A percentile compares a stretch with the other conserved stretches of the same genome.
Conservation (phyloP, 2,888 invertebrate species). For the Drosophila vallismaia region DNA sequence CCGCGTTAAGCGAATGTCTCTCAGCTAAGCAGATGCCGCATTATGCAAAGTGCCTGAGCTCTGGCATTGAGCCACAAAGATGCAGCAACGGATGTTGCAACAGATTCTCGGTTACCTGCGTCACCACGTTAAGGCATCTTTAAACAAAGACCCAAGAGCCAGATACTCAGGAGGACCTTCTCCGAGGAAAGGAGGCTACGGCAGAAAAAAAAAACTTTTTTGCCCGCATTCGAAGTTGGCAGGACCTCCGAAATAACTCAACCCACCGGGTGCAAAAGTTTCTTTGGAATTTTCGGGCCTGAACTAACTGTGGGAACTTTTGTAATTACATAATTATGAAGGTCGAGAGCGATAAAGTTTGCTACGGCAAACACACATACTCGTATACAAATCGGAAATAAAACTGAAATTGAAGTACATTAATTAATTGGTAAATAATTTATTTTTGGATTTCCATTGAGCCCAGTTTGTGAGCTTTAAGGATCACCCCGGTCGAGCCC, state of each 20-base stretch:
- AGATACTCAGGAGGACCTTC: slow-evolving; percentile 11
- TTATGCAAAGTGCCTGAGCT: slow-evolving; percentile 59
- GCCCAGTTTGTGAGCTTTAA: slow-evolving; percentile 14
- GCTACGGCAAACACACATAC: slow-evolving; percentile 12
- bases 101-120: neutral
- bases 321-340: slow-evolving; percentile 77
- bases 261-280: slow-evolving; percentile 40
- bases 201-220: slow-evolving; percentile 27
- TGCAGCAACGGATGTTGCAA: slow-evolving; percentile 36
- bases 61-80: slow-evolving; percentile 18
- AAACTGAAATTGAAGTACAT: slow-evolving; percentile 71
- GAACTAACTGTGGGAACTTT: slow-evolving; percentile 56
- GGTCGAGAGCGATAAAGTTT: slow-evolving; percentile 58
- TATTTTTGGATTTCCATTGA: slow-evolving; percentile 43
- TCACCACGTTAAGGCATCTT: slow-evolving; percentile 11
- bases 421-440: slow-evolving; percentile 77
- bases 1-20: slow-evolving; percentile 71
- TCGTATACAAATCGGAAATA: slow-evolving; percentile 53
- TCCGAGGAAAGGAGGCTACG: neutral
- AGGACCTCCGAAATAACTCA: slow-evolving; percentile 4
- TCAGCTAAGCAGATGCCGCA: slow-evolving; percentile 57
- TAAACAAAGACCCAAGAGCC: slow-evolving; percentile 18
- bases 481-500: neutral
- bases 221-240: slow-evolving; percentile 70
- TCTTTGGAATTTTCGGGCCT: slow-evolving; percentile 37